Evolutionary conservation across 2,888 invertebrate species (phyloP), one percentile per base, ranked within the genome.

Genomic region (Machimus atricapillus): DNA sequence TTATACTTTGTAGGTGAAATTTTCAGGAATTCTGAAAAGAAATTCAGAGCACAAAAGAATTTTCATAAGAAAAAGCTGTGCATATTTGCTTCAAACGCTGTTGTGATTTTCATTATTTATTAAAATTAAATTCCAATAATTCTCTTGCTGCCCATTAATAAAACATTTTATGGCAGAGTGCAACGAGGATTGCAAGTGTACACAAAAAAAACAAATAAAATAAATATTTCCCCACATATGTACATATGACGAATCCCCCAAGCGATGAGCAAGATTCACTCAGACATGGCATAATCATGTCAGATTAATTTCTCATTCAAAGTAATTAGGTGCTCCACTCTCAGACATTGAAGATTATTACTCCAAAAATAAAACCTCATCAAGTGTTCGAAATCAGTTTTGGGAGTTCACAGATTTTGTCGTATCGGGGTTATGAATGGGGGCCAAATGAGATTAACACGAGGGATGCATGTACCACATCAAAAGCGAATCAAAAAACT

Each of bases 401-500:
- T 78, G 78, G 78, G 78, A 78, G 23, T 78, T 78, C 12, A 37
- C 40, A 23, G 23, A 78, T 78, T 78, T 78, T 78, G 23, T 40
- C 37, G 34, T 34, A 34, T 34, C 78, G 2, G 43, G 19, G 40
- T 43, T 78, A 78, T 19, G 40, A 78, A n/a, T 40, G 78, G 19
- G 19, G 78, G 4, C 52, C 52, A 81, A 81, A 81, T 16, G 81
- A 81, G 81, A 81, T 81, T 81, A 81, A 56, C 81, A 56, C 81
- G 56, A 56, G 52, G 74, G 34, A 85, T 46, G 46, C 73, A 85
- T 85, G 85, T 27, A 73, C 46, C 74, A 74, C 85, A 85, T 85
- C 85, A 85, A 74, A 85, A 85, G 43, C 74, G 56, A 85, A 85
- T 85, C 74, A 85, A 74, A 40, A 74, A 85, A 85, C 46, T 73